phyloP scores from a whole-genome alignment of 2,888 invertebrate species.

The Ophion ventricosus region DNA sequence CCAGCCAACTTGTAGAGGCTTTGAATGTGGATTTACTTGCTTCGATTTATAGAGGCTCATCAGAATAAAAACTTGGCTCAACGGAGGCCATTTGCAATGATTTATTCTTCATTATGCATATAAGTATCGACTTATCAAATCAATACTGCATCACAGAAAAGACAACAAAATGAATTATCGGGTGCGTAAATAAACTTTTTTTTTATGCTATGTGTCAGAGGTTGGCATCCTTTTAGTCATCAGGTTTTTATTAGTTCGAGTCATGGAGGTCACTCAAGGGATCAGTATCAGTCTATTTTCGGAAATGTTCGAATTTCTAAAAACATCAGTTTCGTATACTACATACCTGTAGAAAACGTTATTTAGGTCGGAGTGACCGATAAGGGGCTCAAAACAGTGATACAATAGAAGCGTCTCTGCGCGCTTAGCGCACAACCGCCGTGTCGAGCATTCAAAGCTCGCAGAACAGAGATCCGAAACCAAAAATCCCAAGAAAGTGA shows the following conservation, averaged over 20 bases:
- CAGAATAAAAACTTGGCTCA: neutral
- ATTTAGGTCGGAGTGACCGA: too few relatives aligned
- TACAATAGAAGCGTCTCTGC: too few relatives aligned
- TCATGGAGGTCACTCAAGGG: neutral
- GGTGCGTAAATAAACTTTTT: neutral
- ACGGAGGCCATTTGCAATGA: neutral
- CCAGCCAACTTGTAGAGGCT: neutral
- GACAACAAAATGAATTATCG: neutral
- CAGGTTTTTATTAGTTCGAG: neutral
- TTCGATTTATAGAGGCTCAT: neutral
- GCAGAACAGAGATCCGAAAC: too few relatives aligned
- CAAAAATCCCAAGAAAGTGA: too few relatives aligned
- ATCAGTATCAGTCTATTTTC: too few relatives aligned
- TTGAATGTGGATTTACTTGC: neutral
- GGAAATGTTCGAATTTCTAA: too few relatives aligned
- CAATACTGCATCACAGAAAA: neutral
- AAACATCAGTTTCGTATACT: too few relatives aligned
- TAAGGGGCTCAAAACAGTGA: too few relatives aligned
- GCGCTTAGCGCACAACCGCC: too few relatives aligned
- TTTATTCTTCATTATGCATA: neutral
- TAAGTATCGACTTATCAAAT: neutral
- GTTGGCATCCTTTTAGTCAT: neutral
- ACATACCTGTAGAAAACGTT: too few relatives aligned
- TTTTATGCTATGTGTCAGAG: neutral
- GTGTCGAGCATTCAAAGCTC: too few relatives aligned